Evolutionary conservation across 1,140 invertebrate genomes (phyloP).

Genomic region (Aphelinus certus): DNA sequence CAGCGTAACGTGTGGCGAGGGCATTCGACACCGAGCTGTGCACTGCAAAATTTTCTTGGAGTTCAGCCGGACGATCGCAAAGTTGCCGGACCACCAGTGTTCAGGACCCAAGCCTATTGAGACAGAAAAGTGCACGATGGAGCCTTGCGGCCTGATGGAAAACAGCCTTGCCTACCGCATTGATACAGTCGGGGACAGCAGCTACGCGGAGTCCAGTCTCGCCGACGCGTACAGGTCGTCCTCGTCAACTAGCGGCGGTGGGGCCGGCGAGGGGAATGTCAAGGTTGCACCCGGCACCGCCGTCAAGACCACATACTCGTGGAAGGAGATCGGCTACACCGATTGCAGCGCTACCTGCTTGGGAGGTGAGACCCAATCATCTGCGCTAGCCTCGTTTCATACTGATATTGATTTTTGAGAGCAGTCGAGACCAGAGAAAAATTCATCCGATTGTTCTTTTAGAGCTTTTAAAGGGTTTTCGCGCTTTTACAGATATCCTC

Average conservation of each 20-base stretch:
- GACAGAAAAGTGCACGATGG: constrained; percentile 80
- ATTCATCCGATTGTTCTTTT: too few relatives aligned
- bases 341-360: constrained; percentile 94
- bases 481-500: too few relatives aligned
- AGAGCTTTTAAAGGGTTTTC: too few relatives aligned
- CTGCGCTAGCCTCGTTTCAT: background rate
- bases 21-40: constrained; percentile 80
- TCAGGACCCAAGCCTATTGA: constrained; percentile 82
- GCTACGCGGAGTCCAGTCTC: constrained; percentile 68
- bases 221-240: constrained; percentile 70
- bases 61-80: constrained; percentile 86
- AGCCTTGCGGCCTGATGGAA: constrained; percentile 70
- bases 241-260: constrained; percentile 38
- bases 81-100: constrained; percentile 88
- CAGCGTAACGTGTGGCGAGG: constrained; percentile 89
- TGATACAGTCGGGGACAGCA: constrained; percentile 63
- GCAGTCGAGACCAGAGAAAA: too few relatives aligned
- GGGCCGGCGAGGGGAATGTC: constrained; percentile 63
- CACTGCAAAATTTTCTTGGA: constrained; percentile 94
- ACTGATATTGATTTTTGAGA: constrained; percentile 16
- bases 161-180: constrained; percentile 62
- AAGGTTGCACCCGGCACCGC: constrained; percentile 68
- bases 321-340: constrained; percentile 86
- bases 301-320: constrained; percentile 77
- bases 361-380: constrained; percentile 71